These are phyloP conservation scores for Achroia grisella DNA, from an alignment of 1,140 invertebrate species.

Conservation along the genomic window DNA sequence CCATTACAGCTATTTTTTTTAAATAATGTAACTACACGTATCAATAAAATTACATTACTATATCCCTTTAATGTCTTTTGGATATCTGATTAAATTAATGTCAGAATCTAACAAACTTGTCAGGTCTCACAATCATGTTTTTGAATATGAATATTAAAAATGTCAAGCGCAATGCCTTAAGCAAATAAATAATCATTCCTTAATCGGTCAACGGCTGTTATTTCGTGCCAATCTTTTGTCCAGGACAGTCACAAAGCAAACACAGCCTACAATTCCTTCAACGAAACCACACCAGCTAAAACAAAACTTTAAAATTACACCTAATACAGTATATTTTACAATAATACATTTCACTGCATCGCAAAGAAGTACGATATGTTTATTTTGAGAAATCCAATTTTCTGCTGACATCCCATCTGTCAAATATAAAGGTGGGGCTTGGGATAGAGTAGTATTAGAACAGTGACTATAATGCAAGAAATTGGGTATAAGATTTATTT, in stretches of 20 bases:
- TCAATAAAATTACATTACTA: too few relatives aligned
- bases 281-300: not conserved
- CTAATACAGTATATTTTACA: constrained; percentile 8
- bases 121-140: constrained; percentile 18
- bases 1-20: too few relatives aligned
- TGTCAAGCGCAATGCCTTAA: constrained; percentile 27
- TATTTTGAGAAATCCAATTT: constrained; percentile 51
- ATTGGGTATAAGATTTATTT: constrained; percentile 1
- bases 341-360: constrained; percentile 1
- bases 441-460: constrained; percentile 24
- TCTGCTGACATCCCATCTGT: constrained; percentile 46
- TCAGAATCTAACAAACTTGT: constrained; percentile 44
- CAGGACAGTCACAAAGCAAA: constrained; percentile 24
- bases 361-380: constrained; percentile 30
- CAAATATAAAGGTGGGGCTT: constrained; percentile 29
- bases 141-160: constrained; percentile 24
- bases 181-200: constrained; percentile 37
- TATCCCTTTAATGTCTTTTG: too few relatives aligned
- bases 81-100: not conserved
- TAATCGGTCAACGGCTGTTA: constrained; percentile 10
- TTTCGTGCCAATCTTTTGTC: constrained; percentile 17
- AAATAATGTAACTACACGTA: too few relatives aligned
- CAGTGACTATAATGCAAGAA: constrained; percentile 6
- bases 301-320: not conserved
- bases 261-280: constrained; percentile 10